Conservation (phyloP, 2,113 vertebrate species). For the Paradoxurus hermaphroditus region DNA sequence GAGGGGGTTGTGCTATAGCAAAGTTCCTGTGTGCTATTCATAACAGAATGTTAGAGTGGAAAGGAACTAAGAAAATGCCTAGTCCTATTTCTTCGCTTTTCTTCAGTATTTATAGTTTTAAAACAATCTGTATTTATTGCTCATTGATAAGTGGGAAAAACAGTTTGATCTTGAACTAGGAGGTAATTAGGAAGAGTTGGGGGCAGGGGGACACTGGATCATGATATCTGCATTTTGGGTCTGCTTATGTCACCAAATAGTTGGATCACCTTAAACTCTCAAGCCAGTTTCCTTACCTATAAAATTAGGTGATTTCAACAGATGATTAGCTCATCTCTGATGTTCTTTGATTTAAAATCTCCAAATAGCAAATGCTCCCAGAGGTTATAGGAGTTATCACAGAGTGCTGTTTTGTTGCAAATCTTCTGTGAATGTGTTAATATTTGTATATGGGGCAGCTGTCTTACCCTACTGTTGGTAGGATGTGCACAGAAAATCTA, state of each 20-base stretch:
- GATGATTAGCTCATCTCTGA: neutral
- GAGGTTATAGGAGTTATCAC: neutral
- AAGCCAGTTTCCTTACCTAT: neutral
- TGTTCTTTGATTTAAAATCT: neutral
- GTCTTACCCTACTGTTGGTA: neutral
- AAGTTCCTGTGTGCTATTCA: slow-evolving; percentile 45
- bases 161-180: neutral
- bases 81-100: neutral
- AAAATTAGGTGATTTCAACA: neutral
- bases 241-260: neutral
- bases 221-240: neutral
- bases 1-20: slow-evolving; percentile 56
- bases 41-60: slow-evolving; percentile 23
- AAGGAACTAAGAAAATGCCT: neutral
- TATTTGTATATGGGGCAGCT: neutral
- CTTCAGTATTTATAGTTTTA: neutral
- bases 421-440: neutral
- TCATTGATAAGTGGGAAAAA: neutral
- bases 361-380: neutral
- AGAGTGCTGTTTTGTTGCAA: neutral
- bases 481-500: neutral
- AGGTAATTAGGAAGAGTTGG: neutral
- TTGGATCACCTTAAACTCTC: neutral
- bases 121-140: neutral
- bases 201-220: neutral